Percentiles rank a stretch among this genome's conserved stretches.
Evolutionary conservation across 2,113 vertebrate genomes (phyloP).

Genomic region (Orthonyx spaldingii): DNA sequence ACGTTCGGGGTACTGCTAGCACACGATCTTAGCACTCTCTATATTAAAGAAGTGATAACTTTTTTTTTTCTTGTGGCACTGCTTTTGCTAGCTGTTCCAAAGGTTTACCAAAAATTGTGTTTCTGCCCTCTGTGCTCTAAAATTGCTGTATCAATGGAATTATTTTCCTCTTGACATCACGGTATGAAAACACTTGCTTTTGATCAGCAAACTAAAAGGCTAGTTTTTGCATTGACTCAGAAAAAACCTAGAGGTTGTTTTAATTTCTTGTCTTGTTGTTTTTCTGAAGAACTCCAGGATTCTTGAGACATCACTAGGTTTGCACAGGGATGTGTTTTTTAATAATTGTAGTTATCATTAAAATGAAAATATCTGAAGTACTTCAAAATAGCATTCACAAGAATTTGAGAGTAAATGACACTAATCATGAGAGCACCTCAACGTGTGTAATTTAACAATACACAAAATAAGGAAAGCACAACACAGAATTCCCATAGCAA

Average conservation of each 20-base stretch:
- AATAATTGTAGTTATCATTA: constrained; percentile 53
- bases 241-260: constrained; percentile 27
- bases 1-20: neutral
- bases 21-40: neutral
- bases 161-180: neutral
- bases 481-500: constrained; percentile 13
- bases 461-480: constrained; percentile 23
- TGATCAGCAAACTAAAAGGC: constrained; percentile 2
- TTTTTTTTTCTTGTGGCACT: neutral
- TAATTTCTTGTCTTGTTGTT: constrained; percentile 7
- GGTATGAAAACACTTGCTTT: neutral
- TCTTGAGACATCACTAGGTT: constrained; percentile 5
- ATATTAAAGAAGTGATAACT: neutral
- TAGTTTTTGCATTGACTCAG: constrained; percentile 19
- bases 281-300: constrained; percentile 30
- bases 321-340: constrained; percentile 24
- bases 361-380: constrained; percentile 47
- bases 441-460: constrained; percentile 30
- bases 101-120: neutral
- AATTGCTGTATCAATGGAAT: neutral
- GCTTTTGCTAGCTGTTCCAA: neutral
- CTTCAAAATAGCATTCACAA: constrained; percentile 35
- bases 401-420: constrained; percentile 43
- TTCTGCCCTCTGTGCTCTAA: neutral
- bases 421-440: constrained; percentile 33